Base-by-base conservation (phyloP, 2,888 invertebrate species). In the Vesta saturnalis region DNA sequence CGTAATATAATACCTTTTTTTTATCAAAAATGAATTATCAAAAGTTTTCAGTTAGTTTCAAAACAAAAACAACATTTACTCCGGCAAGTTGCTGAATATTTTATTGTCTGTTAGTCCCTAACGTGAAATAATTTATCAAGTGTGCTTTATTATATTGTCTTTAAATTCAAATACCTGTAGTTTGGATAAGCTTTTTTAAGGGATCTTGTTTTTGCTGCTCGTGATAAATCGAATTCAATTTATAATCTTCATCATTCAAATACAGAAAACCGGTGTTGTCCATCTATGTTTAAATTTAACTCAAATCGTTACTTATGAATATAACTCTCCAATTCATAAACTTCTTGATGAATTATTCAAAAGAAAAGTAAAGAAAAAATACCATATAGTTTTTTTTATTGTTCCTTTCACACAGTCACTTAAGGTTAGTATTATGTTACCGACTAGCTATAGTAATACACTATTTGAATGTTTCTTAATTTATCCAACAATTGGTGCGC, bases 381-480 rank as follows among this genome's bases (percentile, higher is more conserved):
- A 58, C 15, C 16, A 15, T 14, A 39, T 16, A 12, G 19, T 15
- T 46, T 56, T 60, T 61, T 61, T 47, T 19, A 30, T 46, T 58
- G 39, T 16, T 23, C 55, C 35, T 55, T 64, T 66, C 64, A 59
- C 59, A 54, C 56, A 46, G 52, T 61, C 64, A 55, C 60, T 64
- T 23, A 60, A 59, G 60, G 60, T 18, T 68, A 39, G 63, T 59
- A 68, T 68, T 68, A 60, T 64, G 60, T 68, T 68, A 60, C 64
- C n/a, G n/a, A n/a, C n/a, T n/a, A 14, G 47, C 30, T 61, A 60
- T 60, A 61, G 47, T 58, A 18, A 58, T 46, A 54, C 63, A 67
- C 52, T 59, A 58, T 59, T 59, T 68, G 68, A 68, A 68, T 68
- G 68, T 73, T 73, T 73, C 71, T 73, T 73, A 73, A 73, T 73